These are phyloP conservation scores for Mormyrus iriodes DNA, from an alignment of 2,113 vertebrate genomes.

Conservation along the genomic window DNA sequence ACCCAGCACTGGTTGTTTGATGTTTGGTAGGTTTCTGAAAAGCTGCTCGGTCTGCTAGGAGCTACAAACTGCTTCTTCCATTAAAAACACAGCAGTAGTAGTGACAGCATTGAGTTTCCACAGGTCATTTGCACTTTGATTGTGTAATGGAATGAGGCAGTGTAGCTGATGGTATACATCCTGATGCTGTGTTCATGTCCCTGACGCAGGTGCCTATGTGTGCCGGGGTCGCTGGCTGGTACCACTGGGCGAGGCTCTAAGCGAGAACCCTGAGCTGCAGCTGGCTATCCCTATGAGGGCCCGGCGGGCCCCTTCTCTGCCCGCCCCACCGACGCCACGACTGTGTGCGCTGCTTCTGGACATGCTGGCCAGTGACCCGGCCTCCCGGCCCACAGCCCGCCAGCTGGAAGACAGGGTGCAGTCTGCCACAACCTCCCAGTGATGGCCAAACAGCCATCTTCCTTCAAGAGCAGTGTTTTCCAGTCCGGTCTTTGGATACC, in stretches of 20 bases:
- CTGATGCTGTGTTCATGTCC: not conserved
- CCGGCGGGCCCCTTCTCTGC: conserved; percentile 74
- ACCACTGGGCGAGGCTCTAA: conserved; percentile 87
- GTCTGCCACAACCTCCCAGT: conserved; percentile 60
- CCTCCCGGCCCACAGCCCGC: conserved; percentile 77
- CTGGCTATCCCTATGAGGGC: conserved; percentile 87
- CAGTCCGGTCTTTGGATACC: not conserved
- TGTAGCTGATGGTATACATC: not conserved
- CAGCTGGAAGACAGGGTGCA: conserved; percentile 82
- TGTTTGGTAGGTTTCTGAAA: not conserved
- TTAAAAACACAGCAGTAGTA: not conserved
- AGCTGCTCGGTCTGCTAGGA: not conserved
- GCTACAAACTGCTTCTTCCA: not conserved
- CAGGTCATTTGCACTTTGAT: not conserved
- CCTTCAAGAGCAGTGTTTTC: not conserved
- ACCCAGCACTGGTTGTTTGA: not conserved
- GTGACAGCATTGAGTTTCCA: not conserved
- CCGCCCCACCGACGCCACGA: conserved; percentile 61
- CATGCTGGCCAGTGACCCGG: conserved; percentile 88
- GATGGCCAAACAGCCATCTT: not conserved
- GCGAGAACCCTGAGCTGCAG: conserved; percentile 88
- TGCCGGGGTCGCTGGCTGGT: conserved; percentile 82
- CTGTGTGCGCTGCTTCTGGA: conserved; percentile 82
- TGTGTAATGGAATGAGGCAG: not conserved
- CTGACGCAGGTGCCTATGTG: conserved; percentile 64